Conservation (phyloP, 2,113 vertebrate species). For the Tachycineta bicolor region DNA sequence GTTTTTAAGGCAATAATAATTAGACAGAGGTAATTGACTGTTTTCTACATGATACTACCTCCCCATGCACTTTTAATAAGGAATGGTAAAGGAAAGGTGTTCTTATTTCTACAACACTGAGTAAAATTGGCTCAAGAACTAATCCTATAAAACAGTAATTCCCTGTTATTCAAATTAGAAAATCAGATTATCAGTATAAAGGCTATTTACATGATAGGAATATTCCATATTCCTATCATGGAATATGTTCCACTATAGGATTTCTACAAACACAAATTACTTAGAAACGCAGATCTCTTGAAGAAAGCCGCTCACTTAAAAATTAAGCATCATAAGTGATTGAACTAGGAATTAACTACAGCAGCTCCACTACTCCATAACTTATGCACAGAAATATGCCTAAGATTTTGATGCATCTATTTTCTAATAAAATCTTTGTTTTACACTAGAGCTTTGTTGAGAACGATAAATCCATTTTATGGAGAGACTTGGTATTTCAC, state of each 20-base stretch:
- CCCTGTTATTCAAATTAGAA: neutral
- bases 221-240: too few species aligned
- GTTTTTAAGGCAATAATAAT: constrained; percentile 6
- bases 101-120: neutral
- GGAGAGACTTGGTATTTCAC: neutral
- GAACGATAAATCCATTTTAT: neutral
- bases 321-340: neutral
- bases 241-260: neutral
- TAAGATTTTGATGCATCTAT: neutral
- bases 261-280: neutral
- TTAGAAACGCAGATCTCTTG: neutral
- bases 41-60: constrained; percentile 13
- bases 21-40: constrained; percentile 28
- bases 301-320: neutral
- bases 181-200: neutral
- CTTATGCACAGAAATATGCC: neutral
- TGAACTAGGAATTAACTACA: neutral
- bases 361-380: neutral
- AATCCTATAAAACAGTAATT: neutral
- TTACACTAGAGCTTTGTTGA: neutral
- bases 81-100: neutral
- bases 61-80: constrained; percentile 53
- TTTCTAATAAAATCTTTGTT: neutral
- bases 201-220: neutral
- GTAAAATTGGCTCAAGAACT: neutral